A percentile compares a stretch with the other conserved stretches of the same genome.
These are phyloP conservation scores for Lathamus discolor DNA, from an alignment of 2,113 vertebrate species.

Conservation along the genomic window DNA sequence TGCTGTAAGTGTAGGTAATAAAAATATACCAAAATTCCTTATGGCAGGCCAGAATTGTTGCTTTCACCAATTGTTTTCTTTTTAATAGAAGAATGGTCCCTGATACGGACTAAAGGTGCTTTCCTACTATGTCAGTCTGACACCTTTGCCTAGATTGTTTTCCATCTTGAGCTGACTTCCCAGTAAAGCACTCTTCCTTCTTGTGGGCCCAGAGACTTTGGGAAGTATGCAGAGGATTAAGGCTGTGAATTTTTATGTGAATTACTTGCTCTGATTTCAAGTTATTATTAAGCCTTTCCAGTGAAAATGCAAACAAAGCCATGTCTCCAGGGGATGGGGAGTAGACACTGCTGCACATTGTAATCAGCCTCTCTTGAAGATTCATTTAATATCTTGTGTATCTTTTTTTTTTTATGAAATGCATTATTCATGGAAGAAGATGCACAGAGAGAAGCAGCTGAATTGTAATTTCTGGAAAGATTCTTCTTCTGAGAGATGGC, in stretches of 20 bases:
- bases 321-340: not conserved
- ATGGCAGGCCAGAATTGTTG: not conserved
- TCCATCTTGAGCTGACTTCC: not conserved
- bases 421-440: conserved; percentile 65
- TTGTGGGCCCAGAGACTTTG: not conserved
- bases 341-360: conserved; percentile 22
- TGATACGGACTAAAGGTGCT: not conserved
- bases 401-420: conserved; percentile 59
- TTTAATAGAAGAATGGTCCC: not conserved
- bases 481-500: conserved; percentile 36
- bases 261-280: conserved; percentile 64
- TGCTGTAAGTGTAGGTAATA: not conserved
- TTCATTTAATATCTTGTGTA: conserved; percentile 59
- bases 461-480: conserved; percentile 63
- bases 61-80: not conserved
- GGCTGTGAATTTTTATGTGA: conserved; percentile 49
- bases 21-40: not conserved
- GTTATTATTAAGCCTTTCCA: conserved; percentile 59
- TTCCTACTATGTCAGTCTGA: not conserved
- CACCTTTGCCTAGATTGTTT: not conserved
- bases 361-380: conserved; percentile 52
- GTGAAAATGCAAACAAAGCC: conserved; percentile 67
- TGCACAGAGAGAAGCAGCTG: conserved; percentile 48
- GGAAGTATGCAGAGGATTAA: not conserved
- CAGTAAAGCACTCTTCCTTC: conserved; percentile 1